phyloP scores from a whole-genome alignment of 2,797 vertebrate species.

The Pangasius macronema region DNA sequence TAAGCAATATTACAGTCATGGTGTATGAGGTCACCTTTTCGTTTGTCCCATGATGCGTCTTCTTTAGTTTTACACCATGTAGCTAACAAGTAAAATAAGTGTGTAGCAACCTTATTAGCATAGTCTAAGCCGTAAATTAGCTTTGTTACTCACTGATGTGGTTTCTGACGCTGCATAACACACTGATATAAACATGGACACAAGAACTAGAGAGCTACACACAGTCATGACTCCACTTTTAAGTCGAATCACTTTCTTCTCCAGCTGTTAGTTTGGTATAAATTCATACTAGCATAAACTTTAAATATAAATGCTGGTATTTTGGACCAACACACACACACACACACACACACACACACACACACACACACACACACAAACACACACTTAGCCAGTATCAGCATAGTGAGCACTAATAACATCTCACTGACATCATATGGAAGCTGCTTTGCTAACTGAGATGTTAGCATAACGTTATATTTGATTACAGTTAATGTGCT shows the following conservation, averaged over 20 bases:
- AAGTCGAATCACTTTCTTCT: not conserved
- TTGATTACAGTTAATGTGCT: not conserved
- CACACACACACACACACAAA: not conserved
- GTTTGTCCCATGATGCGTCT: not conserved
- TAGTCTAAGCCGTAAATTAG: not conserved
- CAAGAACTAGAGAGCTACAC: too few relatives aligned
- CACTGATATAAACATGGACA: too few relatives aligned
- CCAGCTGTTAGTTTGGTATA: not conserved
- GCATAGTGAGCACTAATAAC: not conserved
- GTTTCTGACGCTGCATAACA: not conserved
- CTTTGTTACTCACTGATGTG: not conserved
- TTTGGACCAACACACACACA: not conserved
- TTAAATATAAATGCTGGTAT: not conserved
- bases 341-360: not conserved
- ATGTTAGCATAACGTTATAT: not conserved
- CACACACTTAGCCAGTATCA: not conserved
- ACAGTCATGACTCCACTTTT: not conserved
- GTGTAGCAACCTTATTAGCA: not conserved
- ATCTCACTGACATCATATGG: not conserved
- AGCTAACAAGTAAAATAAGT: not conserved
- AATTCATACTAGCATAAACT: not conserved
- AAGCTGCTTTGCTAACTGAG: constrained; percentile 10
- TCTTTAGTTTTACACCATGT: not conserved
- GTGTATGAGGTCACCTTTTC: not conserved
- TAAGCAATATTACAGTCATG: not conserved